phyloP scores from a whole-genome alignment of 2,797 vertebrate species.

The Chanos chanos region DNA sequence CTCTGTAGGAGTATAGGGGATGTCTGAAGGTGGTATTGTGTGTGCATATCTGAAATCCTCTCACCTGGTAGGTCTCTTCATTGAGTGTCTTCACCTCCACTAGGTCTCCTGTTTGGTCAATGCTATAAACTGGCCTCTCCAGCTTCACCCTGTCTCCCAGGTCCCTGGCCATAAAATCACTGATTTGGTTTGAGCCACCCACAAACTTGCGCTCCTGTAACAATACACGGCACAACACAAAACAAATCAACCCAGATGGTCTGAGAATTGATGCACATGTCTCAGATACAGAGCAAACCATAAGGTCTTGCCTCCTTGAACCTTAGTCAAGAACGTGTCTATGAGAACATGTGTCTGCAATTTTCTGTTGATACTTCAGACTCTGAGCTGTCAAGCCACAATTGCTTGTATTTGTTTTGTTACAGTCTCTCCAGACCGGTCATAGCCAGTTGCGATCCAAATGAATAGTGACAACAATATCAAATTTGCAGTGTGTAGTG shows the following conservation, averaged over 20 bases:
- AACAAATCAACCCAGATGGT: no score
- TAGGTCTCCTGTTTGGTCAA: slow-evolving; percentile 81
- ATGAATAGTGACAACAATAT: not conserved
- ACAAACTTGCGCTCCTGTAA: slow-evolving; percentile 91
- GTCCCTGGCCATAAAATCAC: slow-evolving; percentile 80
- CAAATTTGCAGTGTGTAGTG: not conserved
- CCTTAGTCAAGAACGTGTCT: no score
- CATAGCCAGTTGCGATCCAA: not conserved
- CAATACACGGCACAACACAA: not conserved
- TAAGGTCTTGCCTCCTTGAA: no score
- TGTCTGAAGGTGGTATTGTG: not conserved
- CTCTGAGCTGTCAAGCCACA: no score
- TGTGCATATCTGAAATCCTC: not conserved
- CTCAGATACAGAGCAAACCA: no score
- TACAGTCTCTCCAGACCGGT: no score
- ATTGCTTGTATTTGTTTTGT: no score
- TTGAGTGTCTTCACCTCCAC: slow-evolving; percentile 85
- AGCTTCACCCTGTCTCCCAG: slow-evolving; percentile 84
- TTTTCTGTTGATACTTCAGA: no score
- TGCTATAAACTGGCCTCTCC: slow-evolving; percentile 78
- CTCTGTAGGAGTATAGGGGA: not conserved
- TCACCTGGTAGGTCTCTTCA: slow-evolving; percentile 80
- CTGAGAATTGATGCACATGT: no score
- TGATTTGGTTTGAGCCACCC: slow-evolving; percentile 88
- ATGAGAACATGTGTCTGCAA: no score